Percentiles rank a stretch among this genome's conserved stretches.
Conservation (phyloP, 1,140 invertebrate species). For the Yoshiicerus persimilis region DNA sequence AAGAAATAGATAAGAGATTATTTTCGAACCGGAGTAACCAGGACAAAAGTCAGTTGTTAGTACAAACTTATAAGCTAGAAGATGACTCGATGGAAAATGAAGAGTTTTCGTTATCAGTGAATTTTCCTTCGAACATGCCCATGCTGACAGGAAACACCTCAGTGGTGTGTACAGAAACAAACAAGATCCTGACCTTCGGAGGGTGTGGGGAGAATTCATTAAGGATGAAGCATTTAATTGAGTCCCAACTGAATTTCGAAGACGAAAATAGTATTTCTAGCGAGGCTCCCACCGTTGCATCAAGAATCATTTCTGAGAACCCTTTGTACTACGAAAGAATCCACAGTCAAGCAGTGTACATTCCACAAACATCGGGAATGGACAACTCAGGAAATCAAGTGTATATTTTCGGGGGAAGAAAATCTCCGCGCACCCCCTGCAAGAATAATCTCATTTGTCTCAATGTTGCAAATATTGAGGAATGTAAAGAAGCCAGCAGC, state of each 20-base stretch:
- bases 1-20: not conserved
- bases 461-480: conserved; percentile 2
- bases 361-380: conserved; percentile 6
- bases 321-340: conserved; percentile 33
- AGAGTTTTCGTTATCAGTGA: not conserved
- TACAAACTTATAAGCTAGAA: not conserved
- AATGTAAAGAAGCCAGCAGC: conserved; percentile 7
- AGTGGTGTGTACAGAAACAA: not conserved
- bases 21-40: not conserved
- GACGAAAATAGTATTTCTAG: not conserved
- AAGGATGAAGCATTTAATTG: conserved; percentile 35
- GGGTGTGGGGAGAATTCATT: conserved; percentile 36
- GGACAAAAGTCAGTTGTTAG: not conserved
- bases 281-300: not conserved
- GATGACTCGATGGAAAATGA: not conserved
- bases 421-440: conserved; percentile 39
- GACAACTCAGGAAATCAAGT: conserved; percentile 15
- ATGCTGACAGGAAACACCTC: not conserved
- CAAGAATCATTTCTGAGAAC: conserved; percentile 32
- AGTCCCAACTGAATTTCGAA: not conserved
- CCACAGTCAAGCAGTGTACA: not conserved
- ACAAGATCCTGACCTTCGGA: conserved; percentile 35
- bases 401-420: conserved; percentile 44
- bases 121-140: not conserved
- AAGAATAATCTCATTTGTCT: conserved; percentile 35